Evolutionary conservation across 2,113 vertebrate genomes (phyloP).

Genomic region (Clarias batrachus): DNA sequence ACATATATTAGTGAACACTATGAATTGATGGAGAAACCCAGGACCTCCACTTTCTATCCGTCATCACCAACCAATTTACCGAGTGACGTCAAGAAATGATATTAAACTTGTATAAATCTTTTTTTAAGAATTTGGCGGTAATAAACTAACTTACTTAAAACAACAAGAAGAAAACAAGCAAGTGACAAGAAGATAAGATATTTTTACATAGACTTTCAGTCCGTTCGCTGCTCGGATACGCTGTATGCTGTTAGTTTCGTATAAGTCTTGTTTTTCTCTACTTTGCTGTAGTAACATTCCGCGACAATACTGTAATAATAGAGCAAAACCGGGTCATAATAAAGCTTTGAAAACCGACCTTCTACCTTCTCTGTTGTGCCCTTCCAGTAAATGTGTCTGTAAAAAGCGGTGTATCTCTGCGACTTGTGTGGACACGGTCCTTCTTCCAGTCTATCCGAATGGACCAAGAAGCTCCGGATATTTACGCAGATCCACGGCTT

Average conservation of each 20-base stretch:
- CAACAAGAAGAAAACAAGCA: too few relatives aligned
- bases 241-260: neutral
- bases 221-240: too few relatives aligned
- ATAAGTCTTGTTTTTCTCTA: neutral
- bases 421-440: neutral
- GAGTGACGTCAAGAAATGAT: neutral
- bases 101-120: neutral
- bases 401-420: neutral
- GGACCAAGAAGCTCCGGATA: neutral
- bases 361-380: neutral
- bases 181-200: too few relatives aligned
- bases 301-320: neutral
- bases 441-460: neutral
- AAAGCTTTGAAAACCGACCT: neutral
- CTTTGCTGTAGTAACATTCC: neutral
- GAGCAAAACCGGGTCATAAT: neutral
- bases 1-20: too few relatives aligned
- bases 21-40: neutral
- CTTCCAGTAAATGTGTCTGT: neutral
- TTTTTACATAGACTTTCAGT: neutral
- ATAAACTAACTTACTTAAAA: too few relatives aligned
- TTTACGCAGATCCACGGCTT: neutral
- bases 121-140: neutral
- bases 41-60: neutral
- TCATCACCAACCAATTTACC: neutral